Base-by-base conservation (phyloP, 2,113 vertebrate genomes). In the Cisticola juncidis region DNA sequence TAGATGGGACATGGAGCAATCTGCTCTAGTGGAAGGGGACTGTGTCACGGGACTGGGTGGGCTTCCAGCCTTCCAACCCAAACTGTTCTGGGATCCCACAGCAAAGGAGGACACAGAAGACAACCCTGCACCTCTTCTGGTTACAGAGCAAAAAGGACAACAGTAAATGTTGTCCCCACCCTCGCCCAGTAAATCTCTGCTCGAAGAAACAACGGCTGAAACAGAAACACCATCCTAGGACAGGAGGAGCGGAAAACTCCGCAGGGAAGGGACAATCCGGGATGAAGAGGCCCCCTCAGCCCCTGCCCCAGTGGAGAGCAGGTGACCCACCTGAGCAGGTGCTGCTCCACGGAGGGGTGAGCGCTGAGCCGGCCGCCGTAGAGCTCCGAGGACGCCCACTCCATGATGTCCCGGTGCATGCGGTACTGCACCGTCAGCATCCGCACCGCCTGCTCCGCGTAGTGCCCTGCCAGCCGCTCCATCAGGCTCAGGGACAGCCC, bases 351-450 rank as follows among this genome's bases (percentile, higher is more conserved):
- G 0, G 98, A 99, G 6, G 97, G 95, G 98, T 99, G 99, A 1
- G 99, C 99, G 0, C 86, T 94, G 68, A 99, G 98, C 84, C 58
- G 98, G 18, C 99, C 98, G 0, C 93, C 60, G 86, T 99, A 99
- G 98, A 99, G 98, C 96, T 99, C 98, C 16, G 95, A 81, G 11
- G 99, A 99, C 12, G 99, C 99, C 99, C 99, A 99, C 2, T 92
- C 94, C 98, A 99, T 99, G 97, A 99, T 99, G 96, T 96, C 86
- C 33, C 73, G 94, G 96, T 99, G 98, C 99, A 99, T 99, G 33
- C 99, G 99, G 97, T 99, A 99, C 97, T 99, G 99, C 85, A 99
- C 97, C 0, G 98, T 99, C 79, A 99, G 98, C 98, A 98, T 99
- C 38, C 97, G 98, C 91, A 99, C 98, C 9, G 95, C 96, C 0